phyloP scores from a whole-genome alignment of 2,113 vertebrate genomes.

The Bombycilla garrulus region DNA sequence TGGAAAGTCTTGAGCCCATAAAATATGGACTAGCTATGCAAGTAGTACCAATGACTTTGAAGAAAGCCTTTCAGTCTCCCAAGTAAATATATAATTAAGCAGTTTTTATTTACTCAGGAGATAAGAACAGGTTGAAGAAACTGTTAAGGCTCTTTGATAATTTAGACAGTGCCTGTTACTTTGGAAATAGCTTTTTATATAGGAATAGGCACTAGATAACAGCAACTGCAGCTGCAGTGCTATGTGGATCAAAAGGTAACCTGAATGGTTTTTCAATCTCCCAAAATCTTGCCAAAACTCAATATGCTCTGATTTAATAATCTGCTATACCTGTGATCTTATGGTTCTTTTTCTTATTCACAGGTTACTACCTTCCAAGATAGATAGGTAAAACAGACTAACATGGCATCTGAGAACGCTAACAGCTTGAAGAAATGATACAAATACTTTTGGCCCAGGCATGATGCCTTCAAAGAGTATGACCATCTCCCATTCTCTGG shows the following conservation, averaged over 20 bases:
- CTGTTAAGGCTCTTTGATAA: background rate
- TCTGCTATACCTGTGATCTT: background rate
- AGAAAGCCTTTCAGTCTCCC: background rate
- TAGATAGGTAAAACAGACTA: background rate
- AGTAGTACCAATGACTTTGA: background rate
- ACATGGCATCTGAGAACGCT: background rate
- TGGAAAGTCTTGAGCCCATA: background rate
- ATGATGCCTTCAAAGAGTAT: background rate
- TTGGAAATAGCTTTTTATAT: background rate
- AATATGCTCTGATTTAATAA: background rate
- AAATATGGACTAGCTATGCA: background rate
- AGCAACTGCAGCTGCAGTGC: background rate
- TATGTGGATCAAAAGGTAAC: background rate
- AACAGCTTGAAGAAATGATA: background rate
- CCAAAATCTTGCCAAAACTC: background rate
- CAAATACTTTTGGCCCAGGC: background rate
- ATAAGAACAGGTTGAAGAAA: slow-evolving; percentile 7
- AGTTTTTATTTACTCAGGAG: slow-evolving; percentile 11
- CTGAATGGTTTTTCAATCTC: background rate
- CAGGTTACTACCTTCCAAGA: background rate
- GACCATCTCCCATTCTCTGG: background rate
- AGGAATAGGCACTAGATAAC: background rate
- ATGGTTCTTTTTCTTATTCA: background rate
- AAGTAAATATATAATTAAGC: background rate
- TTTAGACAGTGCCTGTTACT: background rate